Base-by-base conservation (phyloP, 1,140 invertebrate genomes). In the Pseudachorutes palmiensis region DNA sequence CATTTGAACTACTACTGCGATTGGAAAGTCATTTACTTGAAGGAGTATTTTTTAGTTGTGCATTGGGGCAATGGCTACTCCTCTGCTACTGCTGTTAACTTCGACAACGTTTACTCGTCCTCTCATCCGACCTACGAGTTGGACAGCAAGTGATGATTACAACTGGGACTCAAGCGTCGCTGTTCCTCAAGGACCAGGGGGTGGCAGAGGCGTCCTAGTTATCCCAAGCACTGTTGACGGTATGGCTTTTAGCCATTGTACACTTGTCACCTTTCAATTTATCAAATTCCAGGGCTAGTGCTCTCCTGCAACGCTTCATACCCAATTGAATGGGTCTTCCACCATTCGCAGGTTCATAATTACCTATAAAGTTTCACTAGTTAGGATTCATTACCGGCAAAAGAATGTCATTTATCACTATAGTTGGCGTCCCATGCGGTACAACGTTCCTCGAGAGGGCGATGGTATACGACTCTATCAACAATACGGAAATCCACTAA, bases 261-360 rank as follows among this genome's bases (percentile, higher is more conserved):
- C 36, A 12, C 9, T 45, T 45, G 36, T 45, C 36, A 12, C 36
- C 19, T 45, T 19, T n/a, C n/a, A n/a, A n/a, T n/a, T n/a, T n/a
- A n/a, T n/a, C n/a, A n/a, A n/a, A 45, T 45, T 45, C 9, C 19
- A 45, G 59, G 16, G 29, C 14, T 61, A 28, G 24, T 61, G 9
- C 28, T 70, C 1, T n/a, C 48, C 1, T 70, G 68, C 49, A 70
- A 66, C 60, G 68, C 64, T 16, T 55, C 64, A 1, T 66, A 63
- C 24, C 68, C 68, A 1, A 51, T 70, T 29, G 68, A 70, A 51
- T 70, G 68, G 68, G 41, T 45, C 29, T 66, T 70, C 58, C 64
- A 70, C 19, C 32, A 60, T 14, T 48, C 65, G 28, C 29, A 36
- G 66, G 62, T 61, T n/a, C n/a, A n/a, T n/a, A n/a, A n/a, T n/a